Percentiles rank a stretch among this genome's conserved stretches.
Conservation (phyloP, 2,113 vertebrate genomes). For the Cairina moschata region DNA sequence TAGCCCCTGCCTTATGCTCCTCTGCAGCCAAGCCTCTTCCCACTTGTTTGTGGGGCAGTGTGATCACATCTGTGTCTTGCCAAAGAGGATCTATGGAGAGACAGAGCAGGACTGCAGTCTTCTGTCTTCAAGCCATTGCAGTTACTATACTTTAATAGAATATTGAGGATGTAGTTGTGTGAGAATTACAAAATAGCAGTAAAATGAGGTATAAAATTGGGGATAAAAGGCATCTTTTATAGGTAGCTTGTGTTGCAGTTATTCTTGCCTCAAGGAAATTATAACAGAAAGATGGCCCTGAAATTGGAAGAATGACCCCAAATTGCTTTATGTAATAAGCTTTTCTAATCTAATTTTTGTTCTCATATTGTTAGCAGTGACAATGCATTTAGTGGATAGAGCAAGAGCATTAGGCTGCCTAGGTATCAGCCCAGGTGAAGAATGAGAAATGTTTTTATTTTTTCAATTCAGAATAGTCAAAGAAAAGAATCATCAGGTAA, state of each 20-base stretch:
- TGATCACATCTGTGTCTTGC: not conserved
- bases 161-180: not conserved
- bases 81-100: not conserved
- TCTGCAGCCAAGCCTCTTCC: not conserved
- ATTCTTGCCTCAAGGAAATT: not conserved
- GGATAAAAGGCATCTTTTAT: not conserved
- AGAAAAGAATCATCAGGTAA: not conserved
- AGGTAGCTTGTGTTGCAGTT: not conserved
- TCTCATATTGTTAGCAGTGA: not conserved
- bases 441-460: not conserved
- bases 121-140: not conserved
- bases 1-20: not conserved
- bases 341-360: conserved; percentile 10
- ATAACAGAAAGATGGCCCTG: not conserved
- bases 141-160: not conserved
- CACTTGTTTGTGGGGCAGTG: not conserved
- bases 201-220: not conserved
- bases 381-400: not conserved
- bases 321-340: not conserved
- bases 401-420: not conserved
- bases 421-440: not conserved
- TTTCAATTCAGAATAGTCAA: not conserved
- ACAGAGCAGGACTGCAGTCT: not conserved
- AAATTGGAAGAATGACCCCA: not conserved
- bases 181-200: not conserved